A percentile compares a stretch with the other conserved stretches of the same genome.
phyloP scores from a whole-genome alignment of 2,888 invertebrate genomes.

The Netelia inedita region DNA sequence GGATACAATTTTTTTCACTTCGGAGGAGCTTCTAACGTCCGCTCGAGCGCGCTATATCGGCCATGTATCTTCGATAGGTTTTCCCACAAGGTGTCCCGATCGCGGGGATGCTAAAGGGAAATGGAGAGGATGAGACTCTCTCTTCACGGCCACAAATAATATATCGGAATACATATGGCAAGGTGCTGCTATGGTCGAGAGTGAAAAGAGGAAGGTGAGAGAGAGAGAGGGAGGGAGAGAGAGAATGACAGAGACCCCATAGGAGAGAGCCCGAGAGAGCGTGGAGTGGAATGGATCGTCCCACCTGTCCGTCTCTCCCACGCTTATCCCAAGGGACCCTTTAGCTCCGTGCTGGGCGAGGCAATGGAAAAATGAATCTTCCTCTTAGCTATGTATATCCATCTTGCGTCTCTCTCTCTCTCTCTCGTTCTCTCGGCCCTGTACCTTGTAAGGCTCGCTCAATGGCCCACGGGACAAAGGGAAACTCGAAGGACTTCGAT shows the following conservation, averaged over 20 bases:
- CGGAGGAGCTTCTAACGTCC: slow-evolving; percentile 41
- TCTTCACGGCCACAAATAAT: slow-evolving; percentile 48
- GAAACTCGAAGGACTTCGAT: slow-evolving; percentile 57
- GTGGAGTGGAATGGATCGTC: slow-evolving; percentile 70
- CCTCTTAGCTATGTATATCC: slow-evolving; percentile 49
- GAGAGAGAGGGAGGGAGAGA: slow-evolving; percentile 67
- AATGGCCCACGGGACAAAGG: slow-evolving; percentile 65
- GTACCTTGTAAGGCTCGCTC: slow-evolving; percentile 51
- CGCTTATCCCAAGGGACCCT: slow-evolving; percentile 76
- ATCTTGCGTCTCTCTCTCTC: slow-evolving; percentile 54
- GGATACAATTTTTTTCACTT: slow-evolving; percentile 54
- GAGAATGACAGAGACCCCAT: slow-evolving; percentile 67
- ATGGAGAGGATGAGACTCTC: slow-evolving; percentile 17
- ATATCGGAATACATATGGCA: slow-evolving; percentile 77
- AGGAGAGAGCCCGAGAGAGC: slow-evolving; percentile 61
- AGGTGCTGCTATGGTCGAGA: slow-evolving; percentile 78
- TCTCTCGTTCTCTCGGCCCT: slow-evolving; percentile 66
- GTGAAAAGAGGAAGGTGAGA: slow-evolving; percentile 71
- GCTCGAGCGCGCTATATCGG: slow-evolving; percentile 36
- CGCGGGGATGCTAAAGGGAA: slow-evolving; percentile 69
- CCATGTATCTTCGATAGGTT: slow-evolving; percentile 62
- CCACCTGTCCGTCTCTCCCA: slow-evolving; percentile 84
- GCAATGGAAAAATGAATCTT: slow-evolving; percentile 75
- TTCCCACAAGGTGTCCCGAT: slow-evolving; percentile 82
- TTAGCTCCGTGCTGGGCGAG: slow-evolving; percentile 56